Evolutionary conservation across 1,140 invertebrate genomes (phyloP).

Genomic region (Luehdorfia chinensis): DNA sequence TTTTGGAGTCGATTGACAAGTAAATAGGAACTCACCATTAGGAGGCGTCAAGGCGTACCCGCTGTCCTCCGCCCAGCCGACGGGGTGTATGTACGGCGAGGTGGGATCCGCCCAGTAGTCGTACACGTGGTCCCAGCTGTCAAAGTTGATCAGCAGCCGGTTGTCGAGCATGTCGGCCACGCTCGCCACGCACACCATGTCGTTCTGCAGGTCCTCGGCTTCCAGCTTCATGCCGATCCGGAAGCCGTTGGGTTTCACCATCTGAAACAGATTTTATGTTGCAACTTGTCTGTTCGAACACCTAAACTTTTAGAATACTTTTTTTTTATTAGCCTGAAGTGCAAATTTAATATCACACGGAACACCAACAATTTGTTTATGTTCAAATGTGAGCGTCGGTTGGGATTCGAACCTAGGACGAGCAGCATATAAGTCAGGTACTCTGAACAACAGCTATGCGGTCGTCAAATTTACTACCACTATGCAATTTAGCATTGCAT

Average conservation of each 20-base stretch:
- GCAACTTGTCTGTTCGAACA: too few relatives aligned
- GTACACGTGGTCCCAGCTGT: slow-evolving; percentile 95
- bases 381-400: too few relatives aligned
- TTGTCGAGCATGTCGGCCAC: slow-evolving; percentile 90
- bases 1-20: not conserved
- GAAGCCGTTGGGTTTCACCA: slow-evolving; percentile 86
- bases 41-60: slow-evolving; percentile 90
- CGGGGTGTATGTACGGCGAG: slow-evolving; percentile 95
- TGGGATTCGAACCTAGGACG: too few relatives aligned
- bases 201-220: slow-evolving; percentile 95
- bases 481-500: too few relatives aligned
- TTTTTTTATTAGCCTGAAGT: too few relatives aligned
- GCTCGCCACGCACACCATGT: slow-evolving; percentile 91
- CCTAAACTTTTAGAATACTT: too few relatives aligned
- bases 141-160: slow-evolving; percentile 94
- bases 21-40: slow-evolving; percentile 81
- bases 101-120: slow-evolving; percentile 95
- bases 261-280: slow-evolving; percentile 60
- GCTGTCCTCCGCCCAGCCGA: slow-evolving; percentile 94
- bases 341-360: too few relatives aligned
- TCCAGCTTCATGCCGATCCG: slow-evolving; percentile 95
- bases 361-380: too few relatives aligned
- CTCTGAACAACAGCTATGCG: too few relatives aligned
- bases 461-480: too few relatives aligned
- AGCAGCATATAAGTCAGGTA: too few relatives aligned